Evolutionary conservation across 2,888 invertebrate species (phyloP), one percentile per base, ranked within the genome.

Genomic region (Tanytarsus gracilentus): DNA sequence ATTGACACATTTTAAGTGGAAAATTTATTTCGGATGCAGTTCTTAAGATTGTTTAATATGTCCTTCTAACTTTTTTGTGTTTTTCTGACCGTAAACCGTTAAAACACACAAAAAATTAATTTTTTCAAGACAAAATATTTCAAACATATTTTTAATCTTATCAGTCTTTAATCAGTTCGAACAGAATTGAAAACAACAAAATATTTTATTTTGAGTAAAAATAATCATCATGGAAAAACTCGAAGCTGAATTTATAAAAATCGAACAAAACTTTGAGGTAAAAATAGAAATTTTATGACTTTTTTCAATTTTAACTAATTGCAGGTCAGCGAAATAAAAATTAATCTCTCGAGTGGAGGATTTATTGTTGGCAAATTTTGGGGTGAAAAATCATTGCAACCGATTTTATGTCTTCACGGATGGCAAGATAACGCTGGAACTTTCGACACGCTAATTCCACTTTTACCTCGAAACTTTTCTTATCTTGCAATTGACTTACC

Each of bases 361-460:
- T 18, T 18, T 18, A 44, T 44, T 8, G 18, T 11, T 44, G 44
- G 44, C 11, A 44, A 44, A 44, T 44, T 18, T 18, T 44, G 44
- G 44, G 44, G 44, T 8, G 23, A 23, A 23, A 2, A 18, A 8
- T 6, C 16, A 8, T 23, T 77, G 16, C 76, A 82, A 51, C 86
- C 86, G 0, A 77, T 88, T 62, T 16, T 44, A 21, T 44, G 44
- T 21, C 18, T 44, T 1, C 8, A 18, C 11, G 88, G 88, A 0
- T 85, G 85, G 84, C 83, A 81, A 72, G 88, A 88, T 69, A 88
- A 87, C 69, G 83, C 84, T n/a, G 83, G 82, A 18, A 78, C 83
- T 0, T 89, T 85, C 75, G 85, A 88, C 69, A 77, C 79, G 0
- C 68, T 88, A 14, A 79, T 81, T 4, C 84, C 85, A 0, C 68